A percentile compares a stretch with the other conserved stretches of the same genome.
Conservation (phyloP, 2,888 invertebrate genomes). For the Drosophila conformis region DNA sequence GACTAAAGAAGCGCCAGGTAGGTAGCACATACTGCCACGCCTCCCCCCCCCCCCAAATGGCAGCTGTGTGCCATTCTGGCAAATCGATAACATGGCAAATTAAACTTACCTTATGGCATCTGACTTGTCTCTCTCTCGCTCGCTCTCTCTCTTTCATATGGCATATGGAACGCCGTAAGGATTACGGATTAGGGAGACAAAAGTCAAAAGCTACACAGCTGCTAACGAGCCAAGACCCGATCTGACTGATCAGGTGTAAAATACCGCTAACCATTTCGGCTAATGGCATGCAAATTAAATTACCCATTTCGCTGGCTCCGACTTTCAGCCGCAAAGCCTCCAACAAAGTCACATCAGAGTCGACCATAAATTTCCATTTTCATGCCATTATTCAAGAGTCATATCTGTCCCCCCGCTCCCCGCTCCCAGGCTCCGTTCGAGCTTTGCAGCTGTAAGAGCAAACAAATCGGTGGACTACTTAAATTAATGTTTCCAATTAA, state of each 20-base stretch:
- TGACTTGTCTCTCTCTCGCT: constrained; percentile 4
- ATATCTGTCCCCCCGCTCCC: constrained; percentile 15
- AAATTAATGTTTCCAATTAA: constrained; percentile 11
- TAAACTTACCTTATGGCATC: constrained; percentile 37
- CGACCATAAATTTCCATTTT: constrained; percentile 60
- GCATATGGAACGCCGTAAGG: background rate
- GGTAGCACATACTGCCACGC: background rate
- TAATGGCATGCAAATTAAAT: constrained; percentile 25
- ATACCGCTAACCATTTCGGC: constrained; percentile 1
- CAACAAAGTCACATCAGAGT: constrained; percentile 9
- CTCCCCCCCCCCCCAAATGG: background rate
- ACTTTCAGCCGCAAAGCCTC: constrained; percentile 1
- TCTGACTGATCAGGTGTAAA: constrained; percentile 41
- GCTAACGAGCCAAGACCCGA: constrained; percentile 7
- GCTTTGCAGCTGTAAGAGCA: background rate
- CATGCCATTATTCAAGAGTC: constrained; percentile 47
- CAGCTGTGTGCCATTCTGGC: constrained; percentile 5
- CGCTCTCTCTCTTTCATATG: constrained; percentile 3
- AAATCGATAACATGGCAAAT: constrained; percentile 57
- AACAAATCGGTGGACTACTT: background rate
- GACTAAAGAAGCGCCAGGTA: constrained; percentile 31
- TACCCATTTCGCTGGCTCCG: constrained; percentile 4
- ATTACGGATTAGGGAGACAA: background rate
- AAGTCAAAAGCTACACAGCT: constrained; percentile 10
- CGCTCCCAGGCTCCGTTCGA: background rate